Base-by-base conservation (phyloP, 2,888 invertebrate species). In the Himalopsyche anomala region DNA sequence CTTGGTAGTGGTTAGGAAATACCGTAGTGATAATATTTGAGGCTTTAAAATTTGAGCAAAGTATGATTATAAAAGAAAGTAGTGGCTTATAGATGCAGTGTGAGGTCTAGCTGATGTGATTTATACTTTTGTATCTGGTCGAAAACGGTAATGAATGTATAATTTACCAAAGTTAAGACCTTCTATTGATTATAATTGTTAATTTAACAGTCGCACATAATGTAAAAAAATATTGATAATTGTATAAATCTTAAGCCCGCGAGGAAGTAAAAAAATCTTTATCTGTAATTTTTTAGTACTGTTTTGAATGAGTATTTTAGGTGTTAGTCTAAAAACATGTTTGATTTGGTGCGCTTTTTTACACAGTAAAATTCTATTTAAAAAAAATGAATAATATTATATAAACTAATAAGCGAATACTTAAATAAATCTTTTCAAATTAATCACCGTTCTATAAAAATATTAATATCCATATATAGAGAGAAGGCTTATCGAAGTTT, bases 31-130 rank as follows among this genome's bases (percentile, higher is more conserved):
- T 84, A 42, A 74, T 38, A 42, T 55, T 54, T 54, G 55, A 84
- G 38, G 84, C 84, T 84, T 84, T 84, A 84, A 84, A 36, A 80
- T 56, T 84, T 62, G 19, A 62, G 62, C 62, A 62, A 19, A 62
- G 62, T 19, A 62, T 6, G 62, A 62, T 62, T 62, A 62, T 62
- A 9, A 62, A 62, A 62, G 28, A 62, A 62, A 19, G 62, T 62
- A 62, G 62, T 62, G 62, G 62, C 62, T 62, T 62, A 62, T 62
- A 62, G 62, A 19, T 62, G 19, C 11, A 19, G 62, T 62, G 62
- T 62, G 62, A 62, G 15, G 62, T 62, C 19, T 62, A 62, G 62
- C 62, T 62, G 19, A 19, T 28, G 62, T 62, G 62, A 62, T 62
- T 62, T 62, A 62, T 62, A 62, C 62, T 62, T 62, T 62, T 62